A percentile compares a stretch with the other conserved stretches of the same genome.
Conservation (phyloP, 1,140 invertebrate species). For the Galleria mellonella region DNA sequence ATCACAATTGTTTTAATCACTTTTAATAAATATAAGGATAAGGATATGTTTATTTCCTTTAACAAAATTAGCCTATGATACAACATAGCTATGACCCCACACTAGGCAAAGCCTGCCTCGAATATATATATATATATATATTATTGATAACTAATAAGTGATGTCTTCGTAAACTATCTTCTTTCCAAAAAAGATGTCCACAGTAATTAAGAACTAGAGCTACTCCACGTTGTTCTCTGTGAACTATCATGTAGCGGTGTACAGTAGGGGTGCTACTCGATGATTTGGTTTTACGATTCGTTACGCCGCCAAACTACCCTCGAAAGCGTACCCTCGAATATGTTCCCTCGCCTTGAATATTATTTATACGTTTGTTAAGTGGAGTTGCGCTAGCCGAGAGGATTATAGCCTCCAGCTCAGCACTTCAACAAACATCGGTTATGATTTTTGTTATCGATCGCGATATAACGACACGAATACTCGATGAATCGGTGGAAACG, state of each 20-base stretch:
- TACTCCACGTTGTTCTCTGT: constrained; percentile 33
- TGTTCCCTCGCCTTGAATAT: constrained; percentile 71
- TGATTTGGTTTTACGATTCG: constrained; percentile 75
- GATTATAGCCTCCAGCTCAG: constrained; percentile 65
- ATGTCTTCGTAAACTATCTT: no score
- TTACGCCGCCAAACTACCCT: constrained; percentile 73
- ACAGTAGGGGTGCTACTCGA: constrained; percentile 70
- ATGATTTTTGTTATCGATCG: constrained; percentile 66
- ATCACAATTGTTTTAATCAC: no score
- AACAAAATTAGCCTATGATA: no score
- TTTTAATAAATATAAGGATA: no score
- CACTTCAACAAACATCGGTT: constrained; percentile 69
- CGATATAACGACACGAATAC: constrained; percentile 27
- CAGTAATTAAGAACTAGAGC: neutral
- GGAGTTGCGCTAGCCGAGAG: constrained; percentile 56
- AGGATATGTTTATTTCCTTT: no score
- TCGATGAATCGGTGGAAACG: no score
- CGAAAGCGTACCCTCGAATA: constrained; percentile 62
- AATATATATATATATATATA: no score
- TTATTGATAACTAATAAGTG: no score
- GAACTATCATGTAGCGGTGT: constrained; percentile 68
- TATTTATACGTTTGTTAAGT: constrained; percentile 74
- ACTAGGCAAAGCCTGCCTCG: no score
- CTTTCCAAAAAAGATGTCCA: no score
- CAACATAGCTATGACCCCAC: no score